phyloP scores from a whole-genome alignment of 2,113 vertebrate species.

The Aramus guarauna region DNA sequence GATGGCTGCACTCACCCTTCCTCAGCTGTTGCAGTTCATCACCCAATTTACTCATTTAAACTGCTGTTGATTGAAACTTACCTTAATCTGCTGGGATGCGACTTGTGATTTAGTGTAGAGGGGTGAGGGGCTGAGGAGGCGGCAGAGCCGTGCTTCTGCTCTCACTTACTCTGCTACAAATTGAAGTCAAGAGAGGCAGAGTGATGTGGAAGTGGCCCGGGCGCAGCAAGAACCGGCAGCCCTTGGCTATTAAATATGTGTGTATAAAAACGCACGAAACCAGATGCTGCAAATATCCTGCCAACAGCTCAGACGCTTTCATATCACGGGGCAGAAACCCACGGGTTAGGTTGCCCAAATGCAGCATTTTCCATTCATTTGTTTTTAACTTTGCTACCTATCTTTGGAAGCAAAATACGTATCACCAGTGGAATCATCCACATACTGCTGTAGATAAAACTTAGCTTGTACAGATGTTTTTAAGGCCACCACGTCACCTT shows the following conservation, averaged over 20 bases:
- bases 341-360: neutral
- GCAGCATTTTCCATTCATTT: neutral
- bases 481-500: neutral
- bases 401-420: neutral
- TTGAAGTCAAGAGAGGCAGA: neutral
- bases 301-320: neutral
- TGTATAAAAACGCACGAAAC: neutral
- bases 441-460: neutral
- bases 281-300: neutral
- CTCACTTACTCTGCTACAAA: neutral
- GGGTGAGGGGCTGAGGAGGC: neutral
- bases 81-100: neutral
- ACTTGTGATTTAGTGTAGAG: neutral
- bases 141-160: neutral
- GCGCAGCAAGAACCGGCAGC: neutral
- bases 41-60: neutral
- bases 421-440: neutral
- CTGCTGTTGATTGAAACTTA: neutral
- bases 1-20: neutral
- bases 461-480: neutral
- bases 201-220: neutral
- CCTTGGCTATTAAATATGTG: neutral
- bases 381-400: neutral
- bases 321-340: neutral
- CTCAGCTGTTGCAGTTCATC: neutral